Conservation (phyloP, 1,140 invertebrate species). For the Harpegnathos saltator region DNA sequence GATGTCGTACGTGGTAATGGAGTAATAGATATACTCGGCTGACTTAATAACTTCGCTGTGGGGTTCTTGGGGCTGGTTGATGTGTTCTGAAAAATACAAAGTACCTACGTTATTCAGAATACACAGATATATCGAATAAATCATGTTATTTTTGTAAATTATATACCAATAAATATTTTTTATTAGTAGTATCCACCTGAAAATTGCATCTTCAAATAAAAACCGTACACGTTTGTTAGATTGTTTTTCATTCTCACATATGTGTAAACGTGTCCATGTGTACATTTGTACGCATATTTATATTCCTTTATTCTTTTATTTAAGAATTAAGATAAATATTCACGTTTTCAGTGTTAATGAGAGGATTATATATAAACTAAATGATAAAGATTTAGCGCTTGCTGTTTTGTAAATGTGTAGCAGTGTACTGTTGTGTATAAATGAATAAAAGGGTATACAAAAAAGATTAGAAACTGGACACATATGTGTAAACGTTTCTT, state of each 20-base stretch:
- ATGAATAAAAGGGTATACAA: not conserved
- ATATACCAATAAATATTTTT: conserved; percentile 39
- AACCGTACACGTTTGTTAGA: conserved; percentile 37
- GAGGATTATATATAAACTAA: not conserved
- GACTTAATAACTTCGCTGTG: conserved; percentile 87
- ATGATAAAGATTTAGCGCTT: not conserved
- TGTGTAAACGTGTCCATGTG: not conserved
- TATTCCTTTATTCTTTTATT: conserved; percentile 3
- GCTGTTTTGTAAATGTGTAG: not conserved
- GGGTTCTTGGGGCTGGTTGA: conserved; percentile 85
- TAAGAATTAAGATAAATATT: conserved; percentile 6
- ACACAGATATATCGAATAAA: not conserved
- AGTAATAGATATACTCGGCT: conserved; percentile 96
- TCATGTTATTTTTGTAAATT: conserved; percentile 3
- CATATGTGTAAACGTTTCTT: not conserved
- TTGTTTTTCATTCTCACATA: conserved; percentile 22
- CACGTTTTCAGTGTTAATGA: conserved; percentile 8
- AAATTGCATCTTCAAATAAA: conserved; percentile 29
- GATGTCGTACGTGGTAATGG: conserved; percentile 91
- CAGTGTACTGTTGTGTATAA: not conserved
- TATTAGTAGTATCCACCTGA: conserved; percentile 40
- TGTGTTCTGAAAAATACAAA: conserved; percentile 85
- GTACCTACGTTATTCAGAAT: conserved; percentile 23
- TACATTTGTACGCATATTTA: not conserved
- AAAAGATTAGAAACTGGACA: not conserved